A percentile compares a stretch with the other conserved stretches of the same genome.
Evolutionary conservation across 2,888 invertebrate genomes (phyloP).

Genomic region (Drosophila prostipennis): DNA sequence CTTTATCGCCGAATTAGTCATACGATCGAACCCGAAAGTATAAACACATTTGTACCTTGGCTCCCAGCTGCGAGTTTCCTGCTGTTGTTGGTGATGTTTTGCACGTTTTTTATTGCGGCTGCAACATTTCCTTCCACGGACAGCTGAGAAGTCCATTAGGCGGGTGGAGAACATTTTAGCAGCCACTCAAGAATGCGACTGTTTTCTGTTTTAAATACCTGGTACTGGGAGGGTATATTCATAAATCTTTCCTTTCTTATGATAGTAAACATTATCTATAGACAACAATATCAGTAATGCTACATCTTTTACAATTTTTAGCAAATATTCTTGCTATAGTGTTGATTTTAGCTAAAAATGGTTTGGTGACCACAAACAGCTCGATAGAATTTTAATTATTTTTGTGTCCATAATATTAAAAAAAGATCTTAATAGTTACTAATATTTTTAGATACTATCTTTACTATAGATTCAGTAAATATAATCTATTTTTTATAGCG

Average conservation of each 20-base stretch:
- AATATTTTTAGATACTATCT: too few species aligned
- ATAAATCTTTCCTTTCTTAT: background rate
- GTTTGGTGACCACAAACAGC: too few species aligned
- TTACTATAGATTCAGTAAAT: too few species aligned
- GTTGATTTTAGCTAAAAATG: too few species aligned
- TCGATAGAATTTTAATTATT: too few species aligned
- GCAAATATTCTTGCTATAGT: too few species aligned
- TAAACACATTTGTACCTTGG: background rate
- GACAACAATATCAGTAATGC: too few species aligned
- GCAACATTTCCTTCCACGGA: conserved; percentile 46
- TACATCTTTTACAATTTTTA: too few species aligned
- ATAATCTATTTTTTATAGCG: too few species aligned
- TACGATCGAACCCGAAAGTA: conserved; percentile 19
- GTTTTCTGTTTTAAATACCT: conserved; percentile 22
- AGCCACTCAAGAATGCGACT: conserved; percentile 26
- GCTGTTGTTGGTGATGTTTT: conserved; percentile 24
- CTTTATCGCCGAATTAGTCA: conserved; percentile 62
- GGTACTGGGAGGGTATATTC: background rate
- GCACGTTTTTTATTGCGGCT: conserved; percentile 43
- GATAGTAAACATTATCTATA: too few species aligned
- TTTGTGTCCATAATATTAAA: too few species aligned
- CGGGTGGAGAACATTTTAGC: conserved; percentile 51
- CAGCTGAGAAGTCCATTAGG: conserved; percentile 61
- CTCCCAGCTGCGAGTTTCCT: conserved; percentile 39
- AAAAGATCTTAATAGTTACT: too few species aligned